Evolutionary conservation across 2,888 invertebrate species (phyloP), one percentile per base, ranked within the genome.

Genomic region (Trisateles emortualis): DNA sequence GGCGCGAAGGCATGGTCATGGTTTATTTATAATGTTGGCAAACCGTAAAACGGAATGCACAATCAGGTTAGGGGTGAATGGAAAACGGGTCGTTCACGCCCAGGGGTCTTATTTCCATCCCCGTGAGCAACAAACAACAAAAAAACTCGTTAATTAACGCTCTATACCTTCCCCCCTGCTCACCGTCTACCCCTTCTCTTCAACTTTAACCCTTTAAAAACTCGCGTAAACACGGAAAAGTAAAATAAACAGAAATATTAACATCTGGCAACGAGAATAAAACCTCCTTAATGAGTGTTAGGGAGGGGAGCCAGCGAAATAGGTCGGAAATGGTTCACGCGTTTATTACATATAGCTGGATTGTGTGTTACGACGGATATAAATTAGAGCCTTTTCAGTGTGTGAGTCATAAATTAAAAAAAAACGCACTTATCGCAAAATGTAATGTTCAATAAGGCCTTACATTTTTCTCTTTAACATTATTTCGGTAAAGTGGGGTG

Each of bases 201-300:
- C 54, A 67, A 66, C 50, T 68, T 62, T 46, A 71, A 66, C 64
- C 67, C 68, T 68, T 71, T 67, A 68, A 68, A 70, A 71, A 66
- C 64, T 69, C 59, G 52, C 58, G 67, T 69, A 69, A 72, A 62
- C 65, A 72, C 60, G 49, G 54, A 38, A 52, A 72, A 72, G 68
- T 72, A 65, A 60, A 72, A 68, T 72, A 70, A 72, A 70, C 72
- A 68, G 70, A 68, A 68, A 72, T 72, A 69, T 72, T 72, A 72
- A 70, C 72, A 68, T 64, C 72, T 68, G 70, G 72, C 60, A 55
- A 63, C 52, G 48, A 29, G 72, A 67, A 72, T 68, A 70, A 69
- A 70, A 68, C 57, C 72, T 69, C 41, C 59, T 58, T 69, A 69
- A 68, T 70, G 70, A 72, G 53, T 52, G 60, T 45, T 16, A 51